Conservation (phyloP, 2,888 invertebrate genomes). For the Phaedon cochleariae region DNA sequence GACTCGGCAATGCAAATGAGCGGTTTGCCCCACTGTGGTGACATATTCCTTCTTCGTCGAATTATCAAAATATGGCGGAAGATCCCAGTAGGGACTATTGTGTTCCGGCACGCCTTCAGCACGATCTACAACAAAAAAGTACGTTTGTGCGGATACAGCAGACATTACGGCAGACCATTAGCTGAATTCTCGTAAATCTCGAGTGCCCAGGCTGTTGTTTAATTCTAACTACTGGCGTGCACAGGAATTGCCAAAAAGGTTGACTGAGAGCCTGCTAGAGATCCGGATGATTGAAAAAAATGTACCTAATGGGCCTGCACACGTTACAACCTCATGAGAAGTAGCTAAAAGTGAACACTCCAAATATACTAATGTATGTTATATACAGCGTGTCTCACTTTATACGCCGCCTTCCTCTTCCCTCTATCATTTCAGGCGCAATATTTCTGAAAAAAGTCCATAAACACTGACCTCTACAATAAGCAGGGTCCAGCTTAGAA, state of each 20-base stretch:
- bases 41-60: slow-evolving; percentile 84
- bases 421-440: too few relatives aligned
- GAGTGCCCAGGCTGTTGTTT: background rate
- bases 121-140: background rate
- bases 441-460: too few relatives aligned
- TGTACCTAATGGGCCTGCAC: background rate
- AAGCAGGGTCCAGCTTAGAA: too few relatives aligned
- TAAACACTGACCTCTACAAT: too few relatives aligned
- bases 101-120: slow-evolving; percentile 54
- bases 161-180: background rate
- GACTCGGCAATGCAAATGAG: slow-evolving; percentile 85
- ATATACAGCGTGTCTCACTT: too few relatives aligned
- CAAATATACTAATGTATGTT: background rate
- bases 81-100: slow-evolving; percentile 62
- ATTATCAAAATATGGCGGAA: slow-evolving; percentile 89
- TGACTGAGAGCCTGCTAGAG: background rate
- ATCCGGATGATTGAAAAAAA: background rate
- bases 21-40: slow-evolving; percentile 87
- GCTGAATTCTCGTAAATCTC: background rate
- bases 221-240: background rate
- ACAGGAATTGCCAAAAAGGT: background rate
- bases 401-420: too few relatives aligned
- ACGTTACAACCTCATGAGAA: background rate
- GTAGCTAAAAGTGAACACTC: background rate
- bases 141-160: slow-evolving; percentile 1